phyloP scores from a whole-genome alignment of 2,888 invertebrate genomes.

The Amphiduros pacificus region DNA sequence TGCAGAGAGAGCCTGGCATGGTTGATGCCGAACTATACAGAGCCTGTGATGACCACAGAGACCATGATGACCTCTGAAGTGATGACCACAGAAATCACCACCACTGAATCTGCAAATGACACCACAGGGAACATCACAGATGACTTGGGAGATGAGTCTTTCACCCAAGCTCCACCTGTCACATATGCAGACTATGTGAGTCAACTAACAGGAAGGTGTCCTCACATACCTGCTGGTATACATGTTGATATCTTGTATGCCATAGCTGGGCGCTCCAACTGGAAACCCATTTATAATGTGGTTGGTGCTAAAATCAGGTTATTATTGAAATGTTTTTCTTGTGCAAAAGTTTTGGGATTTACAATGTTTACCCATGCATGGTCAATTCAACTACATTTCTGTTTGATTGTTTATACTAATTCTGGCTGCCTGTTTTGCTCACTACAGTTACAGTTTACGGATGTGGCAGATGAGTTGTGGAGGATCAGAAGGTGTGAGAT shows the following conservation, averaged over 20 bases:
- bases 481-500: constrained; percentile 32
- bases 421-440: neutral
- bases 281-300: constrained; percentile 42
- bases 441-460: constrained; percentile 39
- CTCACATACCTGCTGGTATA: constrained; percentile 42
- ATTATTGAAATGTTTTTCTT: neutral
- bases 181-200: too few species aligned
- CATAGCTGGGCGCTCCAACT: constrained; percentile 39
- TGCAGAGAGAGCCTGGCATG: too few species aligned
- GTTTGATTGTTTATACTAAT: neutral
- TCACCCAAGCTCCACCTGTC: neutral
- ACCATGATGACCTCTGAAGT: neutral
- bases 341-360: too few species aligned
- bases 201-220: constrained; percentile 3
- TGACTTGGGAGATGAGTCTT: neutral
- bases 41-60: constrained; percentile 1
- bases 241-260: constrained; percentile 48
- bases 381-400: neutral
- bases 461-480: constrained; percentile 41
- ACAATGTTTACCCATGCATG: too few species aligned
- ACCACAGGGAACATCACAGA: neutral
- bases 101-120: neutral
- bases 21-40: too few species aligned
- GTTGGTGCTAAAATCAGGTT: constrained; percentile 50
- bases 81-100: neutral